Conservation (phyloP, 2,113 vertebrate genomes). For the Phocoena phocoena region DNA sequence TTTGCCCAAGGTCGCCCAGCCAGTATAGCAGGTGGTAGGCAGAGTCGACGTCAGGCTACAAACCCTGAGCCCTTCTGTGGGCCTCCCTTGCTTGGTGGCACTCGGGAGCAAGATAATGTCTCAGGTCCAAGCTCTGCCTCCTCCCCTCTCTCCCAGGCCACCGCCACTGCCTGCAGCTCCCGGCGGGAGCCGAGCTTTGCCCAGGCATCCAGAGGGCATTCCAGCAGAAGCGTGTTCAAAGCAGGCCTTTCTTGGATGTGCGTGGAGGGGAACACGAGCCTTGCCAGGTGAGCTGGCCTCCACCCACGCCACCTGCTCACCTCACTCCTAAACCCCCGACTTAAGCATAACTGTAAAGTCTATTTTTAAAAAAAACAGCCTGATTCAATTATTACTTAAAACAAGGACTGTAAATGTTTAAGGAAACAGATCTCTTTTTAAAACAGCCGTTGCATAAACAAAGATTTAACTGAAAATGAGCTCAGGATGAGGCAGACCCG, state of each 20-base stretch:
- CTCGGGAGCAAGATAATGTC: not conserved
- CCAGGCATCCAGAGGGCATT: not conserved
- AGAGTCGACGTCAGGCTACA: not conserved
- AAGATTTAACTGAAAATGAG: not conserved
- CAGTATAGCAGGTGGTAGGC: not conserved
- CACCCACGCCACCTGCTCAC: not conserved
- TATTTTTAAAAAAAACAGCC: not conserved
- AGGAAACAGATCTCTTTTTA: not conserved
- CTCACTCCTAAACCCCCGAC: not conserved
- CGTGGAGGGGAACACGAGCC: fast-evolving
- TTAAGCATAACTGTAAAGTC: not conserved
- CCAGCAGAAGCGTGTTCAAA: not conserved
- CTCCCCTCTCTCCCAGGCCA: not conserved
- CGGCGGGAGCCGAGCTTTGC: not conserved
- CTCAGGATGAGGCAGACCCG: not conserved
- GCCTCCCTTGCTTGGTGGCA: not conserved
- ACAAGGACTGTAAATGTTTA: not conserved
- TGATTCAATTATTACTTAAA: not conserved
- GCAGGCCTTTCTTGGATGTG: not conserved
- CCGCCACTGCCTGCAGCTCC: not conserved
- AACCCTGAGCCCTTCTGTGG: not conserved
- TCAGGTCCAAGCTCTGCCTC: not conserved
- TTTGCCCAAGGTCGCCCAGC: not conserved
- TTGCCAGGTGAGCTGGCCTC: not conserved
- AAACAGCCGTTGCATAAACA: not conserved